Conservation (phyloP, 37 sponge, comb jelly and placozoan species). For the Trichoplax adhaerens region DNA sequence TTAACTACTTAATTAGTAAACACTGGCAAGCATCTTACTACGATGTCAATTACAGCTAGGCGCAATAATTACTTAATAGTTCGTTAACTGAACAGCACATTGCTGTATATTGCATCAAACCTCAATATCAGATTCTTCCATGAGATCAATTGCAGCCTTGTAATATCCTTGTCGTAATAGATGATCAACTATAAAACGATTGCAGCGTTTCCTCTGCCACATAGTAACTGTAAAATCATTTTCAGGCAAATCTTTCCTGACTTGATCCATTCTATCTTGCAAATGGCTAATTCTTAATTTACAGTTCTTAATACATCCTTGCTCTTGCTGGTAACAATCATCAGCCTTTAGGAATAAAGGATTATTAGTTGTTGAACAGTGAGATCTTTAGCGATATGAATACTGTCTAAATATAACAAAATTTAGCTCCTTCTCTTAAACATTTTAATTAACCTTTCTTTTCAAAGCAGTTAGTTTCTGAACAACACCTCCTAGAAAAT, state of each 20-base stretch:
- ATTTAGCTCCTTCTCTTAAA: no score
- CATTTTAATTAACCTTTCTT: slow-evolving; percentile 22
- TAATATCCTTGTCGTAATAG: slow-evolving; percentile 67
- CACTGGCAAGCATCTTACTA: not conserved
- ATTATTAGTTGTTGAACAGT: no score
- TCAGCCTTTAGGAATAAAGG: not conserved
- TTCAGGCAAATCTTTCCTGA: not conserved
- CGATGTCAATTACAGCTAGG: not conserved
- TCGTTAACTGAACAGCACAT: not conserved
- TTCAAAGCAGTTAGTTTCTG: slow-evolving; percentile 33
- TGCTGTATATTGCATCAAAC: slow-evolving; percentile 9
- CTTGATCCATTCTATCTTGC: slow-evolving; percentile 17
- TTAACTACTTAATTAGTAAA: not conserved
- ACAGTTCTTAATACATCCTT: slow-evolving; percentile 23
- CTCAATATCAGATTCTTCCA: slow-evolving; percentile 47
- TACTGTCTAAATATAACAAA: no score
- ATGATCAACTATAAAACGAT: slow-evolving; percentile 81
- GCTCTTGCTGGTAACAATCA: slow-evolving; percentile 45
- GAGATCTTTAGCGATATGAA: no score
- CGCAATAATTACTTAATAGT: not conserved
- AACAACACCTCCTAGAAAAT: slow-evolving; percentile 18
- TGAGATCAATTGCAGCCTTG: slow-evolving; percentile 41
- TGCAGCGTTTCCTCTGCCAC: slow-evolving; percentile 22
- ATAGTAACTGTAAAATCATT: no score
- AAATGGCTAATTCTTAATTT: slow-evolving; percentile 36